Evolutionary conservation across 1,140 invertebrate species (phyloP).

Genomic region (Papilio aristodemus): DNA sequence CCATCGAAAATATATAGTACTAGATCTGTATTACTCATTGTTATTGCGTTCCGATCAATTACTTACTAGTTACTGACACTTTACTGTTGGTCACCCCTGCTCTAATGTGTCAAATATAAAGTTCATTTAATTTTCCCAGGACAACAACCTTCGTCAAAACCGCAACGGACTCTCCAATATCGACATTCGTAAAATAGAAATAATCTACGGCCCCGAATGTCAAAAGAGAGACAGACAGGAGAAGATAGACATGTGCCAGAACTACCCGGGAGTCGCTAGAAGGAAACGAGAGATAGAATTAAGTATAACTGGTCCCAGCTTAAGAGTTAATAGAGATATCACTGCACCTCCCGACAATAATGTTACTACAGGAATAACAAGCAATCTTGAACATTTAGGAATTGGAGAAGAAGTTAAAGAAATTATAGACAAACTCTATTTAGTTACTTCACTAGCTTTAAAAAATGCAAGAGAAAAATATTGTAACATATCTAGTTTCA

Average conservation of each 20-base stretch:
- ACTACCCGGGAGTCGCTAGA: slow-evolving; percentile 55
- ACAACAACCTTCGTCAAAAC: slow-evolving; percentile 50
- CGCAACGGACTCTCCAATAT: slow-evolving; percentile 47
- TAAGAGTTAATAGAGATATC: slow-evolving; percentile 63
- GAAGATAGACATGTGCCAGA: slow-evolving; percentile 64
- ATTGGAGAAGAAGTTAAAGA: slow-evolving; percentile 51
- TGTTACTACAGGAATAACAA: slow-evolving; percentile 31
- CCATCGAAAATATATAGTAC: too few relatives aligned
- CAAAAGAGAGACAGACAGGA: slow-evolving; percentile 56
- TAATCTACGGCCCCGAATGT: slow-evolving; percentile 66
- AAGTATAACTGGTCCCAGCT: slow-evolving; percentile 37
- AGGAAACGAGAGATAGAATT: slow-evolving; percentile 49
- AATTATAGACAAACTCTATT: slow-evolving; percentile 50
- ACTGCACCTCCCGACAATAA: slow-evolving; percentile 51
- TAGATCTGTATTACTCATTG: too few relatives aligned
- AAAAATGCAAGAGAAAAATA: slow-evolving; percentile 51
- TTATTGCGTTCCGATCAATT: too few relatives aligned
- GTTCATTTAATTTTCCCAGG: too few relatives aligned
- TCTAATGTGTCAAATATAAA: too few relatives aligned
- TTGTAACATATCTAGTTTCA: slow-evolving; percentile 48
- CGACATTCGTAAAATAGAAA: slow-evolving; percentile 63
- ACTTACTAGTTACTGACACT: too few relatives aligned
- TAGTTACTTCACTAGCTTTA: slow-evolving; percentile 49
- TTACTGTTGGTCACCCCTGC: too few relatives aligned
- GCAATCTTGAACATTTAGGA: slow-evolving; percentile 44